phyloP scores from a whole-genome alignment of 2,888 invertebrate species.

The Hyalella azteca region DNA sequence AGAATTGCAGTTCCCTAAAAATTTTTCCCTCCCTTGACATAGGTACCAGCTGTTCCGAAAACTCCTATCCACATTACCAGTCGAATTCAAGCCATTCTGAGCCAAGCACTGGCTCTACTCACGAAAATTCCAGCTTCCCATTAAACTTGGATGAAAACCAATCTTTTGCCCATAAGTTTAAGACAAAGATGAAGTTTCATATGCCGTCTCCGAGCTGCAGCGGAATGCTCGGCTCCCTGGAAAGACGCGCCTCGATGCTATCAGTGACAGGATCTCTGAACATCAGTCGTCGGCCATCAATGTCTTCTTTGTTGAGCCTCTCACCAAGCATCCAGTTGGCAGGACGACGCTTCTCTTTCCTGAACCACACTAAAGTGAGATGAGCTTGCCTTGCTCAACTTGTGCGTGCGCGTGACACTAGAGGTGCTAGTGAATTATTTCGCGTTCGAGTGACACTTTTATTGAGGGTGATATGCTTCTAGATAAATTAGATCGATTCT shows the following conservation, averaged over 20 bases:
- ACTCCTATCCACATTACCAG: background rate
- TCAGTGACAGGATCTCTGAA: slow-evolving; percentile 6
- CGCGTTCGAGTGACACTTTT: too few species aligned
- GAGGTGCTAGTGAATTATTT: too few species aligned
- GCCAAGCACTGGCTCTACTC: background rate
- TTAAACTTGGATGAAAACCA: background rate
- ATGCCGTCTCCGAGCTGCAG: background rate
- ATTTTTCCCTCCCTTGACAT: background rate
- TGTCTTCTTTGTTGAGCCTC: slow-evolving; percentile 39
- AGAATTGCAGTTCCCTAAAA: background rate
- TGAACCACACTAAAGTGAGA: slow-evolving; percentile 31
- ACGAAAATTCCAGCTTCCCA: background rate
- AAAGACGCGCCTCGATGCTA: slow-evolving; percentile 29
- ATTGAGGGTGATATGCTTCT: too few species aligned
- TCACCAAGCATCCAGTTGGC: slow-evolving; percentile 38
- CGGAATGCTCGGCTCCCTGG: background rate
- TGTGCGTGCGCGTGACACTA: background rate
- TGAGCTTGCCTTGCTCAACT: background rate
- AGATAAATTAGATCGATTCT: too few species aligned
- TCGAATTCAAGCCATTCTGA: background rate
- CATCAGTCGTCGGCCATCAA: slow-evolving; percentile 31
- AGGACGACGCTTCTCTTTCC: slow-evolving; percentile 42
- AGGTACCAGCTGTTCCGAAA: background rate
- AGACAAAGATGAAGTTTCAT: slow-evolving; percentile 1
- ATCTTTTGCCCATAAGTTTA: background rate